A percentile compares a stretch with the other conserved stretches of the same genome.
phyloP scores from a whole-genome alignment of 1,140 invertebrate species.

The Sitobion miscanthi region DNA sequence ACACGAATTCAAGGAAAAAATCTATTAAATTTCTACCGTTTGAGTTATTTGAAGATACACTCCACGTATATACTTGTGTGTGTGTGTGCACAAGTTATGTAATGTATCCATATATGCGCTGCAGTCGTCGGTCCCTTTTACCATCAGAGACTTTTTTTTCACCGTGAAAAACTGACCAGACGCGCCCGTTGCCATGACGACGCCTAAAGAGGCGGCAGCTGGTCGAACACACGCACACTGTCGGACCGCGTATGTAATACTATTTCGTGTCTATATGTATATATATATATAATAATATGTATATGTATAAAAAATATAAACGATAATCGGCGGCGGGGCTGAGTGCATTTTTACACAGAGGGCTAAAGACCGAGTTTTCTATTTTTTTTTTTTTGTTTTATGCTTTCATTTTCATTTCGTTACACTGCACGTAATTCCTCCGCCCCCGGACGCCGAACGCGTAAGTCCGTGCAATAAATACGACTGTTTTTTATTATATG shows the following conservation, averaged over 20 bases:
- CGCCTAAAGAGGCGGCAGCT: constrained; percentile 16
- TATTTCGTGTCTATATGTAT: neutral
- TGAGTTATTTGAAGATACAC: neutral
- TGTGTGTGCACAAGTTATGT: neutral
- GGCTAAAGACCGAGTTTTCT: neutral
- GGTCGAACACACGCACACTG: constrained; percentile 7
- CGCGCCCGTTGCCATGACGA: constrained; percentile 2
- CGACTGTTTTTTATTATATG: neutral
- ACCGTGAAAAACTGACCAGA: constrained; percentile 25
- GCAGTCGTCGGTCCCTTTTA: neutral
- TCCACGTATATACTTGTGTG: neutral
- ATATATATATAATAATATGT: neutral
- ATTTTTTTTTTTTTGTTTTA: too few relatives aligned
- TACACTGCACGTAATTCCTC: too few relatives aligned
- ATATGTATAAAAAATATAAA: neutral
- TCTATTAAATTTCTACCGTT: neutral
- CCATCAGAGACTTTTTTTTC: constrained; percentile 9
- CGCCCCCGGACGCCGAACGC: neutral
- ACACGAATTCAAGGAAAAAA: neutral
- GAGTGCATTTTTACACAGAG: neutral
- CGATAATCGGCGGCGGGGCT: neutral
- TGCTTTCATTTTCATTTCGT: neutral
- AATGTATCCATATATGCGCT: neutral
- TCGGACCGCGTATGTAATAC: neutral
- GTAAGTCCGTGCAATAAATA: neutral